phyloP scores from a whole-genome alignment of 2,888 invertebrate species.

The Julus scanicus region DNA sequence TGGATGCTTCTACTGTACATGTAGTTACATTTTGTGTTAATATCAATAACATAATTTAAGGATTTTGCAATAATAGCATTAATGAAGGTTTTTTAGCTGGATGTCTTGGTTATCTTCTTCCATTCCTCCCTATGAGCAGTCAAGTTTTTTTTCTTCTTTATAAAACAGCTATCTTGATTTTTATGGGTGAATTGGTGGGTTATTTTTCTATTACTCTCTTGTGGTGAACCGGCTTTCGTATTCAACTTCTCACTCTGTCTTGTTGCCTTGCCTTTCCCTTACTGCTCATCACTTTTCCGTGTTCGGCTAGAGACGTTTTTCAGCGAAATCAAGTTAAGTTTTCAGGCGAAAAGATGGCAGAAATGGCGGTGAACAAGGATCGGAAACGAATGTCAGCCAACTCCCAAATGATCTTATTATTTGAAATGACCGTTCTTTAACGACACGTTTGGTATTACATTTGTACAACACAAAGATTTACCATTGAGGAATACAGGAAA shows the following conservation, averaged over 20 bases:
- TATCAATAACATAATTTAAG: too few species aligned
- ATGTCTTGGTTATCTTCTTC: too few species aligned
- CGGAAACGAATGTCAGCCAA: constrained; percentile 28
- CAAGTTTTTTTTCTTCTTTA: not conserved
- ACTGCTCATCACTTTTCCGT: not conserved
- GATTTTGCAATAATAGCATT: too few species aligned
- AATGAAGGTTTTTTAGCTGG: too few species aligned
- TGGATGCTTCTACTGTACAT: too few species aligned
- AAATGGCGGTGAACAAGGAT: not conserved
- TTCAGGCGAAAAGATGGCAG: constrained; percentile 19
- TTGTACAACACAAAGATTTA: constrained; percentile 1
- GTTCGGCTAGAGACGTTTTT: not conserved
- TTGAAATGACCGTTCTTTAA: constrained; percentile 28
- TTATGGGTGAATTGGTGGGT: not conserved
- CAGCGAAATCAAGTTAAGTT: constrained; percentile 33
- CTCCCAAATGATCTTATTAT: constrained; percentile 26
- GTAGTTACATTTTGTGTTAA: too few species aligned
- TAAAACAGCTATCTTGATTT: constrained; percentile 6
- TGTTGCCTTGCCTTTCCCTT: not conserved
- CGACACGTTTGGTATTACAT: constrained; percentile 33
- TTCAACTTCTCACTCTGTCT: constrained; percentile 15
- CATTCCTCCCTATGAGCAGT: not conserved
- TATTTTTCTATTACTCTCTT: constrained; percentile 22
- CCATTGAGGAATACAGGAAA: not conserved
- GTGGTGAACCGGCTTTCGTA: constrained; percentile 12